Percentiles rank a stretch among this genome's conserved stretches.
phyloP scores from a whole-genome alignment of 2,888 invertebrate species.

The Iselma pallidipennis region DNA sequence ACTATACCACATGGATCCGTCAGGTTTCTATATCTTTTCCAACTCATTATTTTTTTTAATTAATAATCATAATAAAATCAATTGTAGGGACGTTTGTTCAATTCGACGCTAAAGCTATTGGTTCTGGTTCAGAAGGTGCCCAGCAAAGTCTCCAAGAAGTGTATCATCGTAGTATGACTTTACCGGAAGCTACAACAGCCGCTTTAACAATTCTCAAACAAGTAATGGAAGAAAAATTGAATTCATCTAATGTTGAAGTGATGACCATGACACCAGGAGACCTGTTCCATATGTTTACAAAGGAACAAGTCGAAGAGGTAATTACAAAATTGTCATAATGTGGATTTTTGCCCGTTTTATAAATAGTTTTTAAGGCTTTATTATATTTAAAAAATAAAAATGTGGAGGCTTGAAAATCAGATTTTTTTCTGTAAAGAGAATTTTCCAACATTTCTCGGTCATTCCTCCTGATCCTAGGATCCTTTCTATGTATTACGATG shows the following conservation, averaged over 20 bases:
- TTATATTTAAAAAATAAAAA: too few relatives aligned
- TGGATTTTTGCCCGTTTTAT: conserved; percentile 1
- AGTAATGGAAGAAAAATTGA: conserved; percentile 99
- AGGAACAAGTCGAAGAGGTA: conserved; percentile 89
- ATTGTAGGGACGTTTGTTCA: conserved; percentile 95
- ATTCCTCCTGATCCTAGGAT: neutral
- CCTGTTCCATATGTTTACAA: conserved; percentile 86
- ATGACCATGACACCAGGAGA: conserved; percentile 87
- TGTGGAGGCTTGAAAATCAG: too few relatives aligned
- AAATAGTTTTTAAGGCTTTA: too few relatives aligned
- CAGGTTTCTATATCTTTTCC: too few relatives aligned
- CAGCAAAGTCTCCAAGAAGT: conserved; percentile 87
- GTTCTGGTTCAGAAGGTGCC: conserved; percentile 98
- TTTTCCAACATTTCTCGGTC: too few relatives aligned
- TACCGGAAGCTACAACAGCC: conserved; percentile 89
- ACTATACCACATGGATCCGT: conserved; percentile 98
- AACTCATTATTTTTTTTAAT: too few relatives aligned
- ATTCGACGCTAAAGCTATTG: conserved; percentile 98
- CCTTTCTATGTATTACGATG: neutral
- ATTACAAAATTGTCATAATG: conserved; percentile 60
- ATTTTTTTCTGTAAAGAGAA: too few relatives aligned
- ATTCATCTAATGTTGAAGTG: conserved; percentile 95
- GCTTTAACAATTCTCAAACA: conserved; percentile 95
- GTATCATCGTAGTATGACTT: conserved; percentile 84
- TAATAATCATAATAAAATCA: neutral